Base-by-base conservation (phyloP, 2,888 invertebrate genomes). In the Cataglyphis albicans region DNA sequence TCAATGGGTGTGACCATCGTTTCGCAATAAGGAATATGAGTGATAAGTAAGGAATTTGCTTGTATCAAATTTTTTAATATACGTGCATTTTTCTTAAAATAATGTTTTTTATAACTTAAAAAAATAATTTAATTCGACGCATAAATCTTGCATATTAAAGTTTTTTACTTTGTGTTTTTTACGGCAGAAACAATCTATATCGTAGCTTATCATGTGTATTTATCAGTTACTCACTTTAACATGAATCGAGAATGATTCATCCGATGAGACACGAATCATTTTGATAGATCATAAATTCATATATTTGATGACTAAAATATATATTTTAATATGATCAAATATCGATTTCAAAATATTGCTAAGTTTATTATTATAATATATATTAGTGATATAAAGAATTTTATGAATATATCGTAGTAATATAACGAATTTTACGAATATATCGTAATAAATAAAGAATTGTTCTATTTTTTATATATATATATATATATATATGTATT, bases 1-100 rank as follows among this genome's bases (percentile, higher is more conserved):
- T 94, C 93, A 91, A 90, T 93, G 92, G 93, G 93, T 92, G 93
- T 94, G 91, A 91, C 92, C 91, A 82, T 74, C 21, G 57, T 83
- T 84, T 82, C 32, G n/a, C 9, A 64, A 82, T 44, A 57, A 65
- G 18, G n/a, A 21, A 2, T 29, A 3, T 35, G 52, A 52, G 52
- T 35, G 5, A 38, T 29, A 29, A 7, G 4, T 12, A 10, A 18
- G 12, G 1, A n/a, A 55, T 32, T 5, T 12, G 12, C 18, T 59
- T 59, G 29, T 3, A 38, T 41, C 1, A 21, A 25, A 25, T 25
- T 78, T 18, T 12, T 6, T 32, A 21, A n/a, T n/a, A 61, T 15
- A 18, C 48, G 0, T 32, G 10, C 10, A 10, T 18, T 44, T 68
- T 57, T 29, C 15, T 15, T 7, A 2, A 55, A 25, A 21, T 44